A percentile compares a stretch with the other conserved stretches of the same genome.
These are phyloP conservation scores for Oxyruncus cristatus DNA, from an alignment of 2,113 vertebrate species.

Conservation along the genomic window DNA sequence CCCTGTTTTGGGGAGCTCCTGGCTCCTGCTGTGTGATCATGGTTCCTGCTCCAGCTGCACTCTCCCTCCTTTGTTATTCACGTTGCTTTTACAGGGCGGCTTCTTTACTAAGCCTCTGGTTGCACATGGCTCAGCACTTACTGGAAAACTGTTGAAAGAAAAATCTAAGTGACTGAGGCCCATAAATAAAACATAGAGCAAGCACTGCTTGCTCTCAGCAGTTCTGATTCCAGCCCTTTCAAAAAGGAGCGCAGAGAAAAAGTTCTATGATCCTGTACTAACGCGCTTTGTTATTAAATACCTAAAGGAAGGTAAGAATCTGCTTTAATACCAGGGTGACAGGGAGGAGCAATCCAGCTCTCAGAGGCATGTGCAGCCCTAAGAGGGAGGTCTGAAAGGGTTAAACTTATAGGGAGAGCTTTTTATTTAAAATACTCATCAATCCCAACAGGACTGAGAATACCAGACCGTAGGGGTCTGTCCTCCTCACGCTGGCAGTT, in stretches of 20 bases:
- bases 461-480: rapidly evolving
- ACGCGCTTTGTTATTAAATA: neutral
- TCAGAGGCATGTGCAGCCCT: neutral
- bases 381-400: neutral
- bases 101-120: constrained; percentile 1
- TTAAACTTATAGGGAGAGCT: neutral
- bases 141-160: constrained; percentile 26
- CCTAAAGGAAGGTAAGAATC: neutral
- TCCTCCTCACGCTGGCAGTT: neutral
- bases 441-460: neutral
- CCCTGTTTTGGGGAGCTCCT: neutral
- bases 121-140: constrained; percentile 23
- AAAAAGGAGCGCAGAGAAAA: neutral
- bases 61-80: neutral
- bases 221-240: neutral
- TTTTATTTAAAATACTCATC: neutral
- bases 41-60: neutral
- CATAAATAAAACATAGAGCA: constrained; percentile 46
- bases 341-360: neutral
- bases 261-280: neutral
- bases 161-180: neutral
- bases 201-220: neutral
- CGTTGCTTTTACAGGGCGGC: neutral
- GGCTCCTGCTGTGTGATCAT: neutral
- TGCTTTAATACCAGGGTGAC: neutral